These are phyloP conservation scores for Tenebrosternarchus preto DNA, from an alignment of 2,113 vertebrate species.

Conservation along the genomic window DNA sequence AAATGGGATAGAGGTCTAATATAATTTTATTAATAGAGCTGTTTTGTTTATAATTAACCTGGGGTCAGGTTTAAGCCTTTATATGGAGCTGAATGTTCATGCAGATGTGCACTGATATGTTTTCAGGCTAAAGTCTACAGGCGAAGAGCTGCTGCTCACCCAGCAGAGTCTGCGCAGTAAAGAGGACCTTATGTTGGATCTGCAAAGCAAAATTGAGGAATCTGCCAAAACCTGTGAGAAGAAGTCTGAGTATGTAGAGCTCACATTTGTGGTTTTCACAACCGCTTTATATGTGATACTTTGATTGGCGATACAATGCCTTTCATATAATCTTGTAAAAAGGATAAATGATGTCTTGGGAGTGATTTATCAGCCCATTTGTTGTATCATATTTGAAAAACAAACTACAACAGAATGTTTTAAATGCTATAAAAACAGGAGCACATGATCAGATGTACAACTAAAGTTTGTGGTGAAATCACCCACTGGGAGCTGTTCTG, in stretches of 20 bases:
- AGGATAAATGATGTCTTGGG: no score
- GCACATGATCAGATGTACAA: no score
- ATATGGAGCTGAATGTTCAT: background rate
- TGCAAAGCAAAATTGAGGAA: constrained; percentile 88
- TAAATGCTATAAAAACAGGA: no score
- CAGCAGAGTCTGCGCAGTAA: constrained; percentile 87
- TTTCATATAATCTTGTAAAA: no score
- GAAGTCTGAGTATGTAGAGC: constrained; percentile 87
- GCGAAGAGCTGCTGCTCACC: constrained; percentile 86
- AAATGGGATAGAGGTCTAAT: background rate
- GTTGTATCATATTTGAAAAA: no score
- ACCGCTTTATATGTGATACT: background rate
- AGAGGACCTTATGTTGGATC: constrained; percentile 83
- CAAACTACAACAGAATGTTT: no score
- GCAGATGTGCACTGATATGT: constrained; percentile 16
- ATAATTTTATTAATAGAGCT: background rate
- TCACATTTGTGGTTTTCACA: background rate
- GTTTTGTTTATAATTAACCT: constrained; percentile 1
- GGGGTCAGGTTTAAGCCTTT: background rate
- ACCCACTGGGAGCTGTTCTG: background rate
- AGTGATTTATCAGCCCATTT: no score
- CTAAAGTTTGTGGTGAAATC: background rate
- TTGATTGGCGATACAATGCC: background rate
- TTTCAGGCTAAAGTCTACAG: constrained; percentile 85
- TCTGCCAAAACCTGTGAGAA: constrained; percentile 81